phyloP scores from a whole-genome alignment of 53 echinoderm and acorn worm genomes.

The Astropecten irregularis region DNA sequence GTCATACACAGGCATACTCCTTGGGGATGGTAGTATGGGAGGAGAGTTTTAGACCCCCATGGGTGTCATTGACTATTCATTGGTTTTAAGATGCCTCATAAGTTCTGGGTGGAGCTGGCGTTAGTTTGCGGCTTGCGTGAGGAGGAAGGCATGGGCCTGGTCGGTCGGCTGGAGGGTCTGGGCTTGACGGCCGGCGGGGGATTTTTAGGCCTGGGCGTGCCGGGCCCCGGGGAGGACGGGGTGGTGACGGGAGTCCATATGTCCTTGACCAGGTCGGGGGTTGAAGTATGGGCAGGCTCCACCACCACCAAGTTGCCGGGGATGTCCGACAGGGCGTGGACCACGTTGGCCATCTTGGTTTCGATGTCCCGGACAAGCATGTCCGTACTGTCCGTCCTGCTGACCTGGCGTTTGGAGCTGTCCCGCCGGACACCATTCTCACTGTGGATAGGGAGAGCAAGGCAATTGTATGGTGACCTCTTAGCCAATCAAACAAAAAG shows the following conservation, averaged over 20 bases:
- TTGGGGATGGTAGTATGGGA: too few relatives aligned
- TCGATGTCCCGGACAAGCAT: slow-evolving; percentile 41
- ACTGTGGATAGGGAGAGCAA: slow-evolving; percentile 21
- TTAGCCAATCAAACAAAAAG: slow-evolving; percentile 9
- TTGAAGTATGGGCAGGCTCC: slow-evolving; percentile 30
- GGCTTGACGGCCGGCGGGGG: slow-evolving; percentile 68
- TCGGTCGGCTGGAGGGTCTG: slow-evolving; percentile 41
- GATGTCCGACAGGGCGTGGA: slow-evolving; percentile 19
- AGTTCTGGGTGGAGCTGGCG: slow-evolving; percentile 2
- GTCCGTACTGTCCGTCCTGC: slow-evolving; percentile 39
- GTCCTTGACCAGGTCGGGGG: slow-evolving; percentile 79
- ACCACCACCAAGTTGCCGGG: too few relatives aligned
- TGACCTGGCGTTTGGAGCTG: slow-evolving; percentile 24
- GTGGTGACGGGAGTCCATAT: slow-evolving; percentile 35
- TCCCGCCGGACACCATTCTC: slow-evolving; percentile 24
- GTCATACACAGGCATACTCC: too few relatives aligned
- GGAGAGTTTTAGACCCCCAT: too few relatives aligned
- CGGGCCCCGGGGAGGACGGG: background rate
- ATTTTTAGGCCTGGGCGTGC: slow-evolving; percentile 8
- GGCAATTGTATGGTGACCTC: too few relatives aligned
- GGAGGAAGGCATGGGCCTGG: slow-evolving; percentile 51
- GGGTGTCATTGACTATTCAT: too few relatives aligned
- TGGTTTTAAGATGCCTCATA: slow-evolving; percentile 10
- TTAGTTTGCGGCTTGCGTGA: background rate
- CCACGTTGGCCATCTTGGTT: slow-evolving; percentile 28